A percentile compares a stretch with the other conserved stretches of the same genome.
Evolutionary conservation across 2,888 invertebrate species (phyloP).

Genomic region (Agonopterix alstromeriana): DNA sequence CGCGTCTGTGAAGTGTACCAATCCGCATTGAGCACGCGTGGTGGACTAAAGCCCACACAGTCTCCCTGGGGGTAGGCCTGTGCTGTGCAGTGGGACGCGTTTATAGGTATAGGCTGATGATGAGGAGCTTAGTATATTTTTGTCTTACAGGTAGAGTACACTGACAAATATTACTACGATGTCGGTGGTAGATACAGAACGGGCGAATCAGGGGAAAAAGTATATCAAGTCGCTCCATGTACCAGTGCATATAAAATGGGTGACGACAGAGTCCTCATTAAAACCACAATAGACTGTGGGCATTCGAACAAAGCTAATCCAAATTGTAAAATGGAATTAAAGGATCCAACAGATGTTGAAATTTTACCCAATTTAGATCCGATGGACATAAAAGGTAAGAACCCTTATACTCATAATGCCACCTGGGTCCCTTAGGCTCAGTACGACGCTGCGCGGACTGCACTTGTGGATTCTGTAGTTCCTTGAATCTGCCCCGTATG

Average conservation of each 20-base stretch:
- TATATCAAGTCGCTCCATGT: constrained; percentile 45
- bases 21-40: too few species aligned
- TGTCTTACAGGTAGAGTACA: constrained; percentile 5
- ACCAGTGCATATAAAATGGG: constrained; percentile 38
- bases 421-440: too few species aligned
- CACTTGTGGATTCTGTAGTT: too few species aligned
- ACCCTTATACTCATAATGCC: too few species aligned
- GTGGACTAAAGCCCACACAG: too few species aligned
- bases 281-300: constrained; percentile 37
- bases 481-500: too few species aligned
- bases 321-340: constrained; percentile 29
- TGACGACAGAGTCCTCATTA: constrained; percentile 27
- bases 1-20: too few species aligned
- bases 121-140: too few species aligned
- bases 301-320: constrained; percentile 28
- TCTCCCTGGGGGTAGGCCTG: too few species aligned
- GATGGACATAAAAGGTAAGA: constrained; percentile 32
- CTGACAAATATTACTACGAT: constrained; percentile 39
- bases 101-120: too few species aligned
- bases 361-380: constrained; percentile 28
- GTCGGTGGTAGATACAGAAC: constrained; percentile 38
- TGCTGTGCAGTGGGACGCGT: too few species aligned
- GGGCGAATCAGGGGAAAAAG: constrained; percentile 28
- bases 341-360: constrained; percentile 22
- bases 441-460: too few species aligned